Conservation (phyloP, 2,888 invertebrate species). For the Amiota mariae region DNA sequence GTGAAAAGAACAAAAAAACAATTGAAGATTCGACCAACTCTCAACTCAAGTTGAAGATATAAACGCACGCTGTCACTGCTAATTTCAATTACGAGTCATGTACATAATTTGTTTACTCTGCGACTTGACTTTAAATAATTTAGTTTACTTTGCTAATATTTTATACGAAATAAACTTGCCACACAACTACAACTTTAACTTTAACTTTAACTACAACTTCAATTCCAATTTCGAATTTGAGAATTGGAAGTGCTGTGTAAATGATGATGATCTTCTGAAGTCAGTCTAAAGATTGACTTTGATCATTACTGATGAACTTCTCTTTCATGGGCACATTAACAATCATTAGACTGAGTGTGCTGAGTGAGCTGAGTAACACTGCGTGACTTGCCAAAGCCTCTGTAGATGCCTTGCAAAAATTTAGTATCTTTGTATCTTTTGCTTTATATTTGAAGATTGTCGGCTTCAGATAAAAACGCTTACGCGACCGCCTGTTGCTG, state of each 20-base stretch:
- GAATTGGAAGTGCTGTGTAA: too few relatives aligned
- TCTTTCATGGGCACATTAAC: too few relatives aligned
- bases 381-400: too few relatives aligned
- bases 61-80: slow-evolving; percentile 12
- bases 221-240: too few relatives aligned
- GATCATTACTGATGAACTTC: too few relatives aligned
- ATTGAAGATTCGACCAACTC: slow-evolving; percentile 6
- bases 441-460: slow-evolving; percentile 7
- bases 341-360: too few relatives aligned
- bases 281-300: too few relatives aligned
- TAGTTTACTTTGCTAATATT: slow-evolving; percentile 9
- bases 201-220: too few relatives aligned
- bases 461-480: slow-evolving; percentile 22
- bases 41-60: not conserved
- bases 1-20: not conserved
- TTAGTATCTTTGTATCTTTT: not conserved
- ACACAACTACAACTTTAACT: too few relatives aligned
- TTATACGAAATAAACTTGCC: not conserved
- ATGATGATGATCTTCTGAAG: too few relatives aligned
- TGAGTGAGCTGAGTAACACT: too few relatives aligned
- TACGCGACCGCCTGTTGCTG: slow-evolving; percentile 13
- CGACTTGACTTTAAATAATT: slow-evolving; percentile 17
- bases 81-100: slow-evolving; percentile 27
- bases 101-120: slow-evolving; percentile 23
- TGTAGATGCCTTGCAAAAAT: too few relatives aligned